Base-by-base conservation (phyloP, 2,888 invertebrate species). In the Autographa gamma region DNA sequence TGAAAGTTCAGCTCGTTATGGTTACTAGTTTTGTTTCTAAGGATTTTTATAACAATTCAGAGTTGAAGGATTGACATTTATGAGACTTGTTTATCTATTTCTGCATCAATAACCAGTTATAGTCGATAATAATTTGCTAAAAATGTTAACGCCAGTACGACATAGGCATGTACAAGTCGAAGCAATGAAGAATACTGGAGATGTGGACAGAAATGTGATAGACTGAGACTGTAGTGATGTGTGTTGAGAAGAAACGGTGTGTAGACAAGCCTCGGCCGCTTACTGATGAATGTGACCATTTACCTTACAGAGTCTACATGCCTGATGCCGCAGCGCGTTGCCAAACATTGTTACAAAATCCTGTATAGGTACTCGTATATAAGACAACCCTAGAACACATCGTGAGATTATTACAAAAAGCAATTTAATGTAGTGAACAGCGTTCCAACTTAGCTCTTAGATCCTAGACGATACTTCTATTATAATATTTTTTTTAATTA, bases 211-310 rank as follows among this genome's bases (percentile, higher is more conserved):
- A 86, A 81, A 80, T 87, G 87, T 88, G 88, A 86, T 81, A 79
- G 69, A 80, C 84, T 89, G 91, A 89, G 91, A 89, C 80, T 74
- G 75, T 88, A 83, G 78, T 83, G 84, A 74, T 81, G 85, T 87
- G 85, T 82, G 80, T 82, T 56, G 54, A 56, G 88, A 90, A 89
- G 86, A 89, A 90, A 89, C 77, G 90, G 91, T 88, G 90, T 84
- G 73, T 85, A 81, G 69, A 66, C 80, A 78, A 73, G 76, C 69
- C 76, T 73, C 67, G 67, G 76, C 79, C 78, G 78, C 77, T 88
- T 89, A 92, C 89, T 95, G 91, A 95, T 89, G 88, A 86, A 72
- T 93, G 77, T 94, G 95, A 95, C 92, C 86, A 94, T 95, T 94
- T 95, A 89, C 89, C 83, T 95, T 95, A 89, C 95, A 95, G 95